Conservation (phyloP, 2,888 invertebrate species). For the Nebria brevicollis region DNA sequence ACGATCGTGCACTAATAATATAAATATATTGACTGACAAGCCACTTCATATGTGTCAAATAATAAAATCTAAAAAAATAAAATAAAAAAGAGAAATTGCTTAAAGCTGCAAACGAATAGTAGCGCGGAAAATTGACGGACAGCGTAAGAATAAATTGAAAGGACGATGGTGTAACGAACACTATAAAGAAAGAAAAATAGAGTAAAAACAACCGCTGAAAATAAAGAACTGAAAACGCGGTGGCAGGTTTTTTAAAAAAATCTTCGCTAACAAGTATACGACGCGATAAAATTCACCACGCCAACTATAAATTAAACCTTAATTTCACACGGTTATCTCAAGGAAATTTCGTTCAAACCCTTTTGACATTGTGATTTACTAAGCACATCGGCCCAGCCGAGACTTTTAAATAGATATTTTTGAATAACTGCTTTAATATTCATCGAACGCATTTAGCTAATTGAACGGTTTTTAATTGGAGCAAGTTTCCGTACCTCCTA, state of each 20-base stretch:
- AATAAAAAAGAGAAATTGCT: background rate
- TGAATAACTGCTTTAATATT: background rate
- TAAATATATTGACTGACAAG: background rate
- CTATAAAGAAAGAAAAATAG: background rate
- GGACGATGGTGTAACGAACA: background rate
- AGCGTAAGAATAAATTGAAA: background rate
- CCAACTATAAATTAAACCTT: slow-evolving; percentile 14
- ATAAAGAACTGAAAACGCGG: background rate
- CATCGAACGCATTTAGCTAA: background rate
- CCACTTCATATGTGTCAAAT: background rate
- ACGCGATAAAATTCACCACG: slow-evolving; percentile 8
- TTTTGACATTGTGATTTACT: background rate
- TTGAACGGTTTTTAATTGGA: background rate
- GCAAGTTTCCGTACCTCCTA: background rate
- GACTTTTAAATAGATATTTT: background rate
- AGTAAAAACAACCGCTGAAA: background rate
- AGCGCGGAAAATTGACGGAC: background rate
- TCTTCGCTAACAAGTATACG: background rate
- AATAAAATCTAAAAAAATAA: background rate
- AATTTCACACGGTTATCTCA: slow-evolving; percentile 14
- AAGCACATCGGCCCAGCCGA: background rate
- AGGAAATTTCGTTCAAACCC: slow-evolving; percentile 1
- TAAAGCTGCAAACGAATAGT: background rate
- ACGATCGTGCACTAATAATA: background rate
- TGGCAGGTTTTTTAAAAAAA: background rate